phyloP scores from a whole-genome alignment of 2,888 invertebrate species.

The Acleris sparsana region DNA sequence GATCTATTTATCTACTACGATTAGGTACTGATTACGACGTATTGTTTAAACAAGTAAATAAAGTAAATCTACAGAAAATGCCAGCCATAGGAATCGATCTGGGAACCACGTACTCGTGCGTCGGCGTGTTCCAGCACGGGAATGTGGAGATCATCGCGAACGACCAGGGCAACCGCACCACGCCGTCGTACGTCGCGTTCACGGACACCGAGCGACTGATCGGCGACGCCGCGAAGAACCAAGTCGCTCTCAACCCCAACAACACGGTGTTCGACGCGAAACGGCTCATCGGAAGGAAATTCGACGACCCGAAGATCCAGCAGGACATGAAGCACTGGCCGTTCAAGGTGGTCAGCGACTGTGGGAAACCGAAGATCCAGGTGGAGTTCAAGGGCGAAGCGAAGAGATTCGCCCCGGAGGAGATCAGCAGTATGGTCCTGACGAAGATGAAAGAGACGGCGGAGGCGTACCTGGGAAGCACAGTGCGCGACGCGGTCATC shows the following conservation, averaged over 20 bases:
- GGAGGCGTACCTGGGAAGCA: constrained; percentile 74
- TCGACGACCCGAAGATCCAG: constrained; percentile 87
- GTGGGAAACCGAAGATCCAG: constrained; percentile 85
- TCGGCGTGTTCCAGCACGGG: constrained; percentile 88
- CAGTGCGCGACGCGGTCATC: constrained; percentile 52
- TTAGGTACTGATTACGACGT: too few relatives aligned
- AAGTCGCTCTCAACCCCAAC: constrained; percentile 86
- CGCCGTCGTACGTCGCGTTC: constrained; percentile 90
- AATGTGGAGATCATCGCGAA: constrained; percentile 90
- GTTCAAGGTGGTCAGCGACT: constrained; percentile 85
- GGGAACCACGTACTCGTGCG: constrained; percentile 85
- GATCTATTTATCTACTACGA: too few relatives aligned
- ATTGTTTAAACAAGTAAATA: constrained; percentile 32
- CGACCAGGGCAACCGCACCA: constrained; percentile 91
- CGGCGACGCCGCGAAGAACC: constrained; percentile 85
- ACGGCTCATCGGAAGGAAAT: constrained; percentile 89
- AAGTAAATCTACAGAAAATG: constrained; percentile 37
- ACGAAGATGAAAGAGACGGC: constrained; percentile 40
- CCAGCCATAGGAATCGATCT: constrained; percentile 79
- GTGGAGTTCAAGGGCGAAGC: constrained; percentile 83
- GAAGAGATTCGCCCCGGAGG: constrained; percentile 85
- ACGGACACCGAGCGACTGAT: constrained; percentile 82
- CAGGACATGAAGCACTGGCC: constrained; percentile 91
- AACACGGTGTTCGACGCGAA: constrained; percentile 89
- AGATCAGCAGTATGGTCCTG: constrained; percentile 85